Evolutionary conservation across 2,797 vertebrate species (phyloP).

Genomic region (Setipinna tenuifilis): DNA sequence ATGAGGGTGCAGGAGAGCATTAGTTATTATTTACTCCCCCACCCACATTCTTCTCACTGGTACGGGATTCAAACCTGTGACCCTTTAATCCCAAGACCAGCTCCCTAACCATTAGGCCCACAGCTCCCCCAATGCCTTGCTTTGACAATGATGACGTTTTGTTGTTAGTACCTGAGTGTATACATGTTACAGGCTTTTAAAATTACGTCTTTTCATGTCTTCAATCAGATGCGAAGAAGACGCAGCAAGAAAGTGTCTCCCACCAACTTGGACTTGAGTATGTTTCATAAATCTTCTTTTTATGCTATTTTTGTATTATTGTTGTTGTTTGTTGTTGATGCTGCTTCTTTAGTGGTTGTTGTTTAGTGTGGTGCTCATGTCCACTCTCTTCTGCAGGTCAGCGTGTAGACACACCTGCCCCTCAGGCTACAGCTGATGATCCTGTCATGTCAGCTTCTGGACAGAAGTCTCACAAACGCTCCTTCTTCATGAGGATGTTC

Average conservation of each 20-base stretch:
- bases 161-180: too few relatives aligned
- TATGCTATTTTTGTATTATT: neutral
- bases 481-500: neutral
- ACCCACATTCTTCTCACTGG: too few relatives aligned
- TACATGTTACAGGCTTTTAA: neutral
- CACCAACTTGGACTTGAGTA: neutral
- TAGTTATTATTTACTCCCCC: too few relatives aligned
- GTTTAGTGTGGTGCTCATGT: neutral
- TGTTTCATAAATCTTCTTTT: neutral
- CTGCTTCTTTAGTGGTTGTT: neutral
- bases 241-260: neutral
- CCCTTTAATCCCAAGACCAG: too few relatives aligned
- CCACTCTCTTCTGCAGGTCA: neutral
- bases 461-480: neutral
- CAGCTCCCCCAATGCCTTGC: neutral
- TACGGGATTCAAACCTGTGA: too few relatives aligned
- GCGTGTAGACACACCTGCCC: neutral
- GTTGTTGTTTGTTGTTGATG: neutral
- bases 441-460: neutral
- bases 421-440: neutral
- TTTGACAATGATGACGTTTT: neutral
- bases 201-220: neutral
- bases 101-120: too few relatives aligned
- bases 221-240: slow-evolving; percentile 5
- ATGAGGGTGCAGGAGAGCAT: neutral